A percentile compares a stretch with the other conserved stretches of the same genome.
Conservation (phyloP, 2,888 invertebrate genomes). For the Lathronympha strigana region DNA sequence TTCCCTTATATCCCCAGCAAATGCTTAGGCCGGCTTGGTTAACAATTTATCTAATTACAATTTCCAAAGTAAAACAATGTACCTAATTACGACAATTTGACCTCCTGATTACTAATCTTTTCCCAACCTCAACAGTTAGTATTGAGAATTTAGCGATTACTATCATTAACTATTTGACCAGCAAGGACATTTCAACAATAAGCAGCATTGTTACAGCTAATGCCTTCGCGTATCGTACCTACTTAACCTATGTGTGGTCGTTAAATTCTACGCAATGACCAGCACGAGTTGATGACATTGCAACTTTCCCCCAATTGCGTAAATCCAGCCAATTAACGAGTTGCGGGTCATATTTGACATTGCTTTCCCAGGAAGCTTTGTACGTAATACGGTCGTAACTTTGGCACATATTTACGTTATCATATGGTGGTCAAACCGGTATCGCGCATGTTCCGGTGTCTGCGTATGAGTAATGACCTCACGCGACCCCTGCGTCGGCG, state of each 20-base stretch:
- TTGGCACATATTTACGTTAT: slow-evolving; percentile 58
- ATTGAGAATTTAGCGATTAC: slow-evolving; percentile 34
- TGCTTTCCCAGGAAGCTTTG: slow-evolving; percentile 58
- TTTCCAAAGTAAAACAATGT: slow-evolving; percentile 20
- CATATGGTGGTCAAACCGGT: slow-evolving; percentile 77
- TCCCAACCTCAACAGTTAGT: slow-evolving; percentile 28
- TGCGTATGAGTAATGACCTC: slow-evolving; percentile 71
- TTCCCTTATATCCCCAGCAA: not conserved
- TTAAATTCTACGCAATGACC: slow-evolving; percentile 41
- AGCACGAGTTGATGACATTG: slow-evolving; percentile 50
- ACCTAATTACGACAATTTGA: not conserved
- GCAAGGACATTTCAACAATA: slow-evolving; percentile 37
- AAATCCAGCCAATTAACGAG: slow-evolving; percentile 52
- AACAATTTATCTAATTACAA: not conserved
- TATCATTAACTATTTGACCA: slow-evolving; percentile 37
- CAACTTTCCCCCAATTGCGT: slow-evolving; percentile 66
- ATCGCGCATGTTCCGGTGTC: slow-evolving; percentile 52
- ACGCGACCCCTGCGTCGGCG: slow-evolving; percentile 59
- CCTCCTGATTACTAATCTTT: slow-evolving; percentile 32
- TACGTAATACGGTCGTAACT: slow-evolving; percentile 55
- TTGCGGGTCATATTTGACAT: slow-evolving; percentile 51
- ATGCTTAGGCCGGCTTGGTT: not conserved
- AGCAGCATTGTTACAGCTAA: slow-evolving; percentile 31
- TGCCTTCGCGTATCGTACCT: slow-evolving; percentile 20
- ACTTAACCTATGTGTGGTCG: slow-evolving; percentile 35